Evolutionary conservation across 2,113 vertebrate genomes (phyloP).

Genomic region (Semicossyphus pulcher): DNA sequence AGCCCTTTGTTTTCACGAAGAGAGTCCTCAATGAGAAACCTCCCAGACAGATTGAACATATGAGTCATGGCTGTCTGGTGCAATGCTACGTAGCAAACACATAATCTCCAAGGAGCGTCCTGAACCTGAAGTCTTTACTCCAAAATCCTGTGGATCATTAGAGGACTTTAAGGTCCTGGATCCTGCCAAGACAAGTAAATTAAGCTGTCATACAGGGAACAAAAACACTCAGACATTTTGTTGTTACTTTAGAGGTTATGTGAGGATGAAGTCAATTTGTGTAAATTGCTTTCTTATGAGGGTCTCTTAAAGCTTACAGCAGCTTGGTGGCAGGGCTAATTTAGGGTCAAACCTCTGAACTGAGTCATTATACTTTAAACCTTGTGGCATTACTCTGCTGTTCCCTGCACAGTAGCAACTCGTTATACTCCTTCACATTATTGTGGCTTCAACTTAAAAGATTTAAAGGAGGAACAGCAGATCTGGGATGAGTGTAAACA

Average conservation of each 20-base stretch:
- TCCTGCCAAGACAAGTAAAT: neutral
- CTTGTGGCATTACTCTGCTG: slow-evolving; percentile 33
- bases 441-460: neutral
- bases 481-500: neutral
- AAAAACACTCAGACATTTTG: slow-evolving; percentile 16
- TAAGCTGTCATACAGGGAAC: neutral
- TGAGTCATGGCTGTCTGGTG: slow-evolving; percentile 43
- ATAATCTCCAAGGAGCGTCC: slow-evolving; percentile 10
- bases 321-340: slow-evolving; percentile 63
- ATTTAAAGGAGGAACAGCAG: slow-evolving; percentile 6
- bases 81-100: slow-evolving; percentile 7
- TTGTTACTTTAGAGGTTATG: slow-evolving; percentile 34
- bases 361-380: slow-evolving; percentile 63
- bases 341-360: slow-evolving; percentile 59
- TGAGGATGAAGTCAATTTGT: slow-evolving; percentile 36
- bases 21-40: slow-evolving; percentile 45
- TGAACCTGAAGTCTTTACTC: neutral
- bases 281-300: slow-evolving; percentile 49
- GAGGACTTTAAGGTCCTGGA: slow-evolving; percentile 54
- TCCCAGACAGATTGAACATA: slow-evolving; percentile 38
- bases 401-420: slow-evolving; percentile 9
- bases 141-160: slow-evolving; percentile 18
- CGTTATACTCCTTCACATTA: slow-evolving; percentile 15
- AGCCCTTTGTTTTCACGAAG: slow-evolving; percentile 54
- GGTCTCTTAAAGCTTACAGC: slow-evolving; percentile 43